Percentiles rank a stretch among this genome's conserved stretches.
These are phyloP conservation scores for Drosophila sturtevanti DNA, from an alignment of 1,140 invertebrate species.

Conservation along the genomic window DNA sequence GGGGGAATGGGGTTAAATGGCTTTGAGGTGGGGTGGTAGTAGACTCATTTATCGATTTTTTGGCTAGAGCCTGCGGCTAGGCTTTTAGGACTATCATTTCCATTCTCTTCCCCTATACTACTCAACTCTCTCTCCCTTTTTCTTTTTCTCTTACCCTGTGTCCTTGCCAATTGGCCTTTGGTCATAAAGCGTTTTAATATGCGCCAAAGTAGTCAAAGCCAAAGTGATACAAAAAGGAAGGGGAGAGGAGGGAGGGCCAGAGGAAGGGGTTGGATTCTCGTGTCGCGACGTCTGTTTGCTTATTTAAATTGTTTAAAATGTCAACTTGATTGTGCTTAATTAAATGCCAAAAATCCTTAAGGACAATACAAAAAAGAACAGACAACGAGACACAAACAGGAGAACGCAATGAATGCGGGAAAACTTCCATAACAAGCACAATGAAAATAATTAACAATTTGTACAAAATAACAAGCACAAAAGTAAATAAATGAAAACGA, in stretches of 20 bases:
- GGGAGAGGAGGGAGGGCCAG: neutral
- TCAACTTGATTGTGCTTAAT: conserved; percentile 80
- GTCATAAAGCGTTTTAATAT: conserved; percentile 79
- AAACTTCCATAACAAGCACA: conserved; percentile 72
- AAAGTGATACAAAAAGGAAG: neutral
- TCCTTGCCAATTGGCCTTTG: conserved; percentile 65
- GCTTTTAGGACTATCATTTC: conserved; percentile 18
- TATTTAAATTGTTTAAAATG: conserved; percentile 81
- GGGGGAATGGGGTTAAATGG: conserved; percentile 1
- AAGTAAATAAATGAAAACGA: conserved; percentile 45
- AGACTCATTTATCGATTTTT: conserved; percentile 66
- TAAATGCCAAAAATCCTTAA: conserved; percentile 78
- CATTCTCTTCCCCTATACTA: neutral
- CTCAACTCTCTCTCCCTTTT: conserved; percentile 28
- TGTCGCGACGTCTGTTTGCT: conserved; percentile 56
- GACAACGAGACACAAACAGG: neutral
- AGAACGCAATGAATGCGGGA: conserved; percentile 1
- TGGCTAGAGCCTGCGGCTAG: conserved; percentile 18
- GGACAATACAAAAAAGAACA: conserved; percentile 47
- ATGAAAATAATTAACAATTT: conserved; percentile 80
- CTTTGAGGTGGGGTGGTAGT: neutral
- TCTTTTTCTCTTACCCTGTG: conserved; percentile 23
- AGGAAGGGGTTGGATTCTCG: conserved; percentile 9
- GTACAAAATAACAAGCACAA: conserved; percentile 55
- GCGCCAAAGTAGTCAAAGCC: conserved; percentile 55